These are phyloP conservation scores for Leptopilina drosophilae DNA, from an alignment of 2,888 invertebrate species.

Conservation along the genomic window DNA sequence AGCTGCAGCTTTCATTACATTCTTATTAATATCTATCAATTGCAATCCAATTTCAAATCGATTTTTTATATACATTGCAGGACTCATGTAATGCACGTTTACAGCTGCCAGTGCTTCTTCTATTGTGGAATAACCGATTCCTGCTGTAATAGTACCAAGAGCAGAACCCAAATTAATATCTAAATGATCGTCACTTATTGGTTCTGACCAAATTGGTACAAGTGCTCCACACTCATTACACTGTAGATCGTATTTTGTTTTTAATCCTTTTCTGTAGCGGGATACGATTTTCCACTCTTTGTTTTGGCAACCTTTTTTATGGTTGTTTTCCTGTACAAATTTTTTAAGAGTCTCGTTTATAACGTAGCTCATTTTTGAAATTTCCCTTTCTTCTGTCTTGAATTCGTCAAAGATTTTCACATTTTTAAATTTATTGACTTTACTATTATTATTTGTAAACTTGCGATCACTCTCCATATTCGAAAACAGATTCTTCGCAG, in stretches of 20 bases:
- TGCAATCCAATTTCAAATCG: background rate
- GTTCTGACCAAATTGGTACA: background rate
- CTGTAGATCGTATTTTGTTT: too few relatives aligned
- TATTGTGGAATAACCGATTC: background rate
- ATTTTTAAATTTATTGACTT: background rate
- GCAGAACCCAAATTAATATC: background rate
- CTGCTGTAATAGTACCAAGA: background rate
- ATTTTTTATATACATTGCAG: background rate
- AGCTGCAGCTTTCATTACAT: background rate
- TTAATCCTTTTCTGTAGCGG: too few relatives aligned
- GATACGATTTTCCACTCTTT: too few relatives aligned
- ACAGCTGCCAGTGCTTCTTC: background rate
- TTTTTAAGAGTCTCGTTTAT: background rate
- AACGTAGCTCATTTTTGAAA: background rate
- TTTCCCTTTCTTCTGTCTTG: background rate
- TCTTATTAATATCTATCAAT: background rate
- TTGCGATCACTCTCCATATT: too few relatives aligned
- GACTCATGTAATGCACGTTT: too few relatives aligned
- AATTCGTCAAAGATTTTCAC: background rate
- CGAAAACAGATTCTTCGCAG: too few relatives aligned
- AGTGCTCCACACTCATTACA: too few relatives aligned
- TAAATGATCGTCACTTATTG: background rate
- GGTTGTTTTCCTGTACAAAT: too few relatives aligned
- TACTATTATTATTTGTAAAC: too few relatives aligned
- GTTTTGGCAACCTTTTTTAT: too few relatives aligned